Base-by-base conservation (phyloP, 1,140 invertebrate species). In the Drosophila rhopaloa region DNA sequence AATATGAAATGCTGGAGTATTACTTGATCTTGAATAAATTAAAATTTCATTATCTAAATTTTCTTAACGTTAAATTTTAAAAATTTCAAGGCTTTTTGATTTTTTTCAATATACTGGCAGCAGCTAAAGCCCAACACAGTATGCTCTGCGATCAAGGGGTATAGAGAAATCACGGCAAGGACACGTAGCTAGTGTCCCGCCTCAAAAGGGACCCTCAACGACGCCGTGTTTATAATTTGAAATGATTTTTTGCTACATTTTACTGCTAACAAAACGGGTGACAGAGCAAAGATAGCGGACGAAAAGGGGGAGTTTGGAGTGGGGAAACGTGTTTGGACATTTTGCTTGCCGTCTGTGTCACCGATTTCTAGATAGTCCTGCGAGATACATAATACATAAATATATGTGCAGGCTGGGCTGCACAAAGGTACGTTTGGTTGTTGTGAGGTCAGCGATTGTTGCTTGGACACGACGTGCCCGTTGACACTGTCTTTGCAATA, bases 161-260 rank as follows among this genome's bases (percentile, higher is more conserved):
- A 10, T 7, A 41, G 16, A 2, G 14, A 57, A 71, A 72, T 72
- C 68, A 72, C 53, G 19, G 14, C 68, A 4, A 71, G 68, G 68
- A 71, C 68, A 72, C 66, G 41, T 57, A 40, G 27, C 53, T 62
- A 57, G 65, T 71, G 65, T 58, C 51, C 65, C 46, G 67, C 41
- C 37, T 71, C 43, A 68, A 79, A 83, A 63, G 60, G 58, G 61
- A 24, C 81, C 58, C 66, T 67, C 61, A 43, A 55, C 50, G 61
- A 32, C 65, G 46, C 47, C 76, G 81, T 84, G 81, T 81, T 84
- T 84, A 84, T 84, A 84, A 84, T 84, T 84, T 77, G 72, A 84
- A 84, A 85, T 84, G 81, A 80, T 83, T 84, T 83, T 83, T 65
- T 76, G 27, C 72, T 80, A 81, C 81, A 83, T 83, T 83, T 79